Conservation (phyloP, 1,140 invertebrate genomes). For the Formica selysi region DNA sequence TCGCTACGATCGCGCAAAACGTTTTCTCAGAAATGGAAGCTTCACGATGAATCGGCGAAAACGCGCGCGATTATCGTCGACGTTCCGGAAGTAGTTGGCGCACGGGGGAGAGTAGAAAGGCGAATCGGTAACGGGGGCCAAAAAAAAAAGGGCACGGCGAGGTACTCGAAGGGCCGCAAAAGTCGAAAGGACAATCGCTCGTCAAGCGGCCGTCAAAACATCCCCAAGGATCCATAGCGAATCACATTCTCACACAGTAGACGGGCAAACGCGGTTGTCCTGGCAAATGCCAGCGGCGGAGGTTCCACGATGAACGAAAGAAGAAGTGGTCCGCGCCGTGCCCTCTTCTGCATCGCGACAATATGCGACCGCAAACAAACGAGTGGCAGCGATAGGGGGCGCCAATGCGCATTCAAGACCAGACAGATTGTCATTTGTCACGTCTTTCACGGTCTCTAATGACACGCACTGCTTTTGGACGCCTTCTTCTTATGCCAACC, state of each 20-base stretch:
- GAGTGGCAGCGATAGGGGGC: conserved; percentile 85
- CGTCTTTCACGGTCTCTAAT: conserved; percentile 86
- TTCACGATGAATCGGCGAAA: conserved; percentile 45
- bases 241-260: conserved; percentile 82
- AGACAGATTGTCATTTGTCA: conserved; percentile 86
- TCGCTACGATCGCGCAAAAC: conserved; percentile 4
- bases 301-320: conserved; percentile 68
- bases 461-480: conserved; percentile 86
- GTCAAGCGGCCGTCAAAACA: conserved; percentile 86
- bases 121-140: conserved; percentile 12
- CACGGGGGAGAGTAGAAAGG: conserved; percentile 1
- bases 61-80: conserved; percentile 61
- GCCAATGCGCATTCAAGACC: conserved; percentile 84
- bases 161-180: conserved; percentile 76
- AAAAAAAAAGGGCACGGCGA: conserved; percentile 15
- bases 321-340: conserved; percentile 9
- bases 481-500: conserved; percentile 81
- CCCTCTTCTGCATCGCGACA: conserved; percentile 69
- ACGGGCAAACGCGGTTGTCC: conserved; percentile 46
- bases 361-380: conserved; percentile 86
- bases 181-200: conserved; percentile 84
- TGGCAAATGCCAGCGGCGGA: conserved; percentile 60
- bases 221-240: conserved; percentile 84
- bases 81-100: conserved; percentile 50
- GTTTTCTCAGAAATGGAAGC: conserved; percentile 18